Percentiles rank a stretch among this genome's conserved stretches.
These are phyloP conservation scores for Cistogaster globosa DNA, from an alignment of 2,888 invertebrate genomes.

Conservation along the genomic window DNA sequence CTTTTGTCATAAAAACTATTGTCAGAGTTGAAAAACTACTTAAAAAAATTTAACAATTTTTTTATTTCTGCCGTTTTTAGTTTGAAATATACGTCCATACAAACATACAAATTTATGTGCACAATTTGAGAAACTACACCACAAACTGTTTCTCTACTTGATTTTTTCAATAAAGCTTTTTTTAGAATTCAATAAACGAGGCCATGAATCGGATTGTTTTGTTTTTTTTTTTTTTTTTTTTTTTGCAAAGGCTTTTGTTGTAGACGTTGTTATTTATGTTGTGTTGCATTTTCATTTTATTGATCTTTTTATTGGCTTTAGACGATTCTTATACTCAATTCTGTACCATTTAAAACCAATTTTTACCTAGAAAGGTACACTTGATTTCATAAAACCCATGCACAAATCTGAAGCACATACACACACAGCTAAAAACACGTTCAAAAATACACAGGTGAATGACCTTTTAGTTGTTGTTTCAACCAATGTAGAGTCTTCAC, in stretches of 20 bases:
- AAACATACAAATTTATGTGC: constrained; percentile 1
- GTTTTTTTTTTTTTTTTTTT: constrained; percentile 7
- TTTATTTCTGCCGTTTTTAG: background rate
- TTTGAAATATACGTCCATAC: constrained; percentile 8
- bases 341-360: constrained; percentile 29
- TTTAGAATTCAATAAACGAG: constrained; percentile 40
- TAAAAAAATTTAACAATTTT: constrained; percentile 4
- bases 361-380: constrained; percentile 18
- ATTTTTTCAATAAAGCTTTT: background rate
- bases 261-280: constrained; percentile 6
- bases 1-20: constrained; percentile 1
- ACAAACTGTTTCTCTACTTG: background rate
- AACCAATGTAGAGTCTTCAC: background rate
- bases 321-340: constrained; percentile 9
- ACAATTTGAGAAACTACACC: constrained; percentile 25
- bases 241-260: background rate
- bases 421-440: constrained; percentile 2
- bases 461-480: constrained; percentile 53
- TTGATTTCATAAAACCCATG: constrained; percentile 22
- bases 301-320: constrained; percentile 46
- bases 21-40: constrained; percentile 10
- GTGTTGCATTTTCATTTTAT: constrained; percentile 41
- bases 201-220: constrained; percentile 25
- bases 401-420: background rate
- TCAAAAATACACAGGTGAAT: constrained; percentile 60